Percentiles rank a stretch among this genome's conserved stretches.
Conservation (phyloP, 2,797 vertebrate genomes). For the Rhinichthys osculus region DNA sequence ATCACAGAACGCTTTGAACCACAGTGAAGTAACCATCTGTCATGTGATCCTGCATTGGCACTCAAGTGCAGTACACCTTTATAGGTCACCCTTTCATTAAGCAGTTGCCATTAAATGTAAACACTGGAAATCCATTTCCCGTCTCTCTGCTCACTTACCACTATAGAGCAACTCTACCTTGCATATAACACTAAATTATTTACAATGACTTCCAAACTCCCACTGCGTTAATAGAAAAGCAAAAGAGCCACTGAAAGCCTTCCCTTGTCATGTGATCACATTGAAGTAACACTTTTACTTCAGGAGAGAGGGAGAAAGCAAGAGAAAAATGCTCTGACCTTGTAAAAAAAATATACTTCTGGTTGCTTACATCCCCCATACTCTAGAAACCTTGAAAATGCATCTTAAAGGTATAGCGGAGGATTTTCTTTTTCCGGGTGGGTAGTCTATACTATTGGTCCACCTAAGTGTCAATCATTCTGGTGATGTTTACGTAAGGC, state of each 20-base stretch:
- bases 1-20: conserved; percentile 13
- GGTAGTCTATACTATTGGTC: too few relatives aligned
- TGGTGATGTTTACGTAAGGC: too few relatives aligned
- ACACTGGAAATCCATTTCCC: conserved; percentile 37
- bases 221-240: conserved; percentile 10
- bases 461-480: too few relatives aligned
- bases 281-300: neutral
- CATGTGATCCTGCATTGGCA: neutral
- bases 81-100: conserved; percentile 39
- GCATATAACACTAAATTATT: conserved; percentile 40
- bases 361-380: too few relatives aligned
- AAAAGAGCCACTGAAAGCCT: conserved; percentile 24
- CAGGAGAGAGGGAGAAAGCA: neutral
- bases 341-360: neutral
- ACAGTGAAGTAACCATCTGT: neutral
- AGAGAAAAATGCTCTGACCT: conserved; percentile 1
- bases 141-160: conserved; percentile 15
- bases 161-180: conserved; percentile 12
- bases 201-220: conserved; percentile 24
- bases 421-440: too few relatives aligned
- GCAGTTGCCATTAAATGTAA: conserved; percentile 25
- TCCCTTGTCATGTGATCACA: conserved; percentile 10
- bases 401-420: neutral
- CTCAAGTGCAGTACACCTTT: conserved; percentile 20
- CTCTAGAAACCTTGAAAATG: neutral